Evolutionary conservation across 2,113 vertebrate genomes (phyloP).

Genomic region (Rhea pennata): DNA sequence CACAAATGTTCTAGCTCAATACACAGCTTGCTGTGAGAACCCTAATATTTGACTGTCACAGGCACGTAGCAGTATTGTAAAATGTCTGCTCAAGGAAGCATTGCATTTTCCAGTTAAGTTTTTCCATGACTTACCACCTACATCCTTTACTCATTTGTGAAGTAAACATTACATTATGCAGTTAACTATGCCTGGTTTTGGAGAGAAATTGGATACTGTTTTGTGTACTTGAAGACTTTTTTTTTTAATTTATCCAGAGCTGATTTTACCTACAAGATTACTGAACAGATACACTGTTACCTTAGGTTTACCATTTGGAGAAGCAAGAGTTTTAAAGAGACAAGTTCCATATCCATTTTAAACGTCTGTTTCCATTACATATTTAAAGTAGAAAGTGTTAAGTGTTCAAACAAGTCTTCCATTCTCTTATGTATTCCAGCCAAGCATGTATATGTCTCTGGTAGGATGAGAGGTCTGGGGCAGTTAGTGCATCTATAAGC

Average conservation of each 20-base stretch:
- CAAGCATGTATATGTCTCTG: neutral
- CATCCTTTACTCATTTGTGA: conserved; percentile 3
- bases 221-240: neutral
- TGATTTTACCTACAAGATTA: neutral
- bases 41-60: neutral
- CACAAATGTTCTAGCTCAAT: neutral
- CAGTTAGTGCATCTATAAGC: neutral
- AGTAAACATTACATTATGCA: conserved; percentile 10
- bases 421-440: neutral
- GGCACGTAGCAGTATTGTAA: rapidly evolving
- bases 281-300: neutral
- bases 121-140: neutral
- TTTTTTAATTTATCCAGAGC: neutral
- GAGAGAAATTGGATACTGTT: conserved; percentile 9
- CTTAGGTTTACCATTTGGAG: conserved; percentile 15
- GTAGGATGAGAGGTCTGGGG: neutral
- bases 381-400: neutral
- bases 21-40: neutral
- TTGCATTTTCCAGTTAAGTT: neutral
- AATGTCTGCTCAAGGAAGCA: neutral
- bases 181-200: neutral
- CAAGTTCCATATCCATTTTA: neutral
- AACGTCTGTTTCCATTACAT: neutral
- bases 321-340: neutral
- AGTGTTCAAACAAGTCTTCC: neutral